Evolutionary conservation across 1,140 invertebrate species (phyloP), one percentile per base, ranked within the genome.

Genomic region (Hyles euphorbiae): DNA sequence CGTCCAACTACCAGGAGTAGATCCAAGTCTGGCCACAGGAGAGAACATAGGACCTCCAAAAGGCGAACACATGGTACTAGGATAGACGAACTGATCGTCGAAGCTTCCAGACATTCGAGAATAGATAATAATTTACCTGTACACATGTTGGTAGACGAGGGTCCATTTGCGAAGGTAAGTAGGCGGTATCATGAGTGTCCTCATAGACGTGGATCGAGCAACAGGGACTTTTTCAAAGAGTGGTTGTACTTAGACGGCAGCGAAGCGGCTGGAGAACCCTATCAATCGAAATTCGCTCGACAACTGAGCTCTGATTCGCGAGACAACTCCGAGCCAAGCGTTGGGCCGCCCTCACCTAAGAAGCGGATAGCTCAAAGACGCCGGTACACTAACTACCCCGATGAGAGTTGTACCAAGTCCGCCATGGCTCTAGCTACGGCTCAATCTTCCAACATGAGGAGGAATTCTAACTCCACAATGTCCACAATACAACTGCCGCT

Each of bases 401-500:
- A 87, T 34, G 89, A 89, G 63, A 87, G 81, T 53, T 89, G 88
- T 55, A 89, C 83, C 2, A 89, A 89, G 55, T 89, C 88, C 0
- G 83, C 88, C 0, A 88, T 87, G 67, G 87, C 87, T 1, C 59
- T 89, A 3, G 81, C 88, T 0, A 83, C 83, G 0, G 74, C 74
- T 0, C 87, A 86, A 50, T 76, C 79, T 0, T 85, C 85, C 3
- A 81, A 81, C 54, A 91, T 92, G 78, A 79, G 91, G 63, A 87
- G 91, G 63, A 91, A 91, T 75, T 91, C 90, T 1, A 91, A 88
- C 55, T 91, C 91, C 34, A 91, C 91, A 4, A 91, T 91, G 90
- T 92, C 91, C 0, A 91, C 91, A 0, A 89, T 92, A 63, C 91
- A 91, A 61, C 71, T 92, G 33, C 90, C 90, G 2, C 67, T 90